Conservation (phyloP, 2,888 invertebrate species). For the Digitonthophagus gazella region DNA sequence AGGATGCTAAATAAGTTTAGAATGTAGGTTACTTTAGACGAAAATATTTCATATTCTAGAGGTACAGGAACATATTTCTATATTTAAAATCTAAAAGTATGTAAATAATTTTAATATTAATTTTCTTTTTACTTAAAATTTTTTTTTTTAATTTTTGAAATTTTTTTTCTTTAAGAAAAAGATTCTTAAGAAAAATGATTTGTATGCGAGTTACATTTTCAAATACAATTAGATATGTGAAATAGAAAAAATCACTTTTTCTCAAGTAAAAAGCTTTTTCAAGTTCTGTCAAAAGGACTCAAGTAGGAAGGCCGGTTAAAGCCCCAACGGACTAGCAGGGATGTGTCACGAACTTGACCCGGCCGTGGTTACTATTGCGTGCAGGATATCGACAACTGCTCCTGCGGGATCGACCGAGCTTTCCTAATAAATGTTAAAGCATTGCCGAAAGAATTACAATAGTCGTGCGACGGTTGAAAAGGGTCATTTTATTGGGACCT, state of each 20-base stretch:
- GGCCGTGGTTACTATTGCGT: constrained; percentile 12
- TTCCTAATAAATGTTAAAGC: constrained; percentile 18
- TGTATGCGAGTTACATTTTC: too few species aligned
- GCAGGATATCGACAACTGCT: constrained; percentile 8
- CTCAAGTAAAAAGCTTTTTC: not conserved
- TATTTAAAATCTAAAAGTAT: too few species aligned
- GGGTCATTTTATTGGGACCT: constrained; percentile 9
- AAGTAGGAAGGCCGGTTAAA: not conserved
- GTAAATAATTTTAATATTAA: too few species aligned
- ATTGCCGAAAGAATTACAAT: constrained; percentile 16
- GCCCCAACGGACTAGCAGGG: not conserved
- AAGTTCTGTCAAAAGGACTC: not conserved
- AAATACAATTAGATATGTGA: not conserved
- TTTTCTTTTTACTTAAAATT: too few species aligned
- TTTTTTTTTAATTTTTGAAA: too few species aligned
- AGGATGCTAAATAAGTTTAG: too few species aligned
- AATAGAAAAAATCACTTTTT: not conserved
- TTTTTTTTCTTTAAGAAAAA: too few species aligned
- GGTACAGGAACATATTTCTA: too few species aligned
- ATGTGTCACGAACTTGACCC: constrained; percentile 8
- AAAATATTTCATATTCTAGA: too few species aligned
- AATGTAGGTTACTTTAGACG: too few species aligned
- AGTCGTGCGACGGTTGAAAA: constrained; percentile 5
- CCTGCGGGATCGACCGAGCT: constrained; percentile 7
- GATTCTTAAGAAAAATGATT: too few species aligned